These are phyloP conservation scores for Lepeophtheirus salmonis DNA, from an alignment of 1,140 invertebrate species.

Conservation along the genomic window DNA sequence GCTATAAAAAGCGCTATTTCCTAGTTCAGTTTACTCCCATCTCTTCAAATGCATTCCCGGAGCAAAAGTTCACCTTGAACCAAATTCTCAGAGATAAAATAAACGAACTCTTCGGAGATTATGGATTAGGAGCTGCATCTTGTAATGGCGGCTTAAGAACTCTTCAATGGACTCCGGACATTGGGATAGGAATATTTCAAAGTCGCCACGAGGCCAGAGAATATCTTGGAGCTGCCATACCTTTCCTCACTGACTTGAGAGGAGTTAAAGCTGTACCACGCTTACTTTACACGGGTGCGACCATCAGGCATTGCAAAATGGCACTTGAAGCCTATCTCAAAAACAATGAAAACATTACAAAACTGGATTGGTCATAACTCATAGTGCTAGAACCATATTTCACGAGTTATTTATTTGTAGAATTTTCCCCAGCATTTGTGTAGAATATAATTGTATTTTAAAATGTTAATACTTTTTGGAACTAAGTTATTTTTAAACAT, in stretches of 20 bases:
- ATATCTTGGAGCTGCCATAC: background rate
- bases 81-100: background rate
- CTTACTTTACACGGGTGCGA: slow-evolving; percentile 9
- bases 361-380: too few relatives aligned
- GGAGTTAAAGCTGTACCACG: background rate
- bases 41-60: background rate
- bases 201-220: background rate
- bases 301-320: slow-evolving; percentile 1
- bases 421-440: too few relatives aligned
- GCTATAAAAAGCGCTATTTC: slow-evolving; percentile 4
- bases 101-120: background rate
- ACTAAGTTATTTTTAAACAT: too few relatives aligned
- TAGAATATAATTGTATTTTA: too few relatives aligned
- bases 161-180: background rate
- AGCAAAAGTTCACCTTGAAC: background rate
- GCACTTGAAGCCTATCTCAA: background rate
- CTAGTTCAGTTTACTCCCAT: background rate
- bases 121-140: background rate
- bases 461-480: too few relatives aligned
- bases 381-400: too few relatives aligned
- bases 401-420: too few relatives aligned
- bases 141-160: background rate
- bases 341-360: too few relatives aligned
- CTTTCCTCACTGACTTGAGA: slow-evolving; percentile 1
- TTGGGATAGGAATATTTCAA: background rate